These are phyloP conservation scores for Cricetomys ansorgei DNA, from an alignment of 2,113 vertebrate species.

Conservation along the genomic window DNA sequence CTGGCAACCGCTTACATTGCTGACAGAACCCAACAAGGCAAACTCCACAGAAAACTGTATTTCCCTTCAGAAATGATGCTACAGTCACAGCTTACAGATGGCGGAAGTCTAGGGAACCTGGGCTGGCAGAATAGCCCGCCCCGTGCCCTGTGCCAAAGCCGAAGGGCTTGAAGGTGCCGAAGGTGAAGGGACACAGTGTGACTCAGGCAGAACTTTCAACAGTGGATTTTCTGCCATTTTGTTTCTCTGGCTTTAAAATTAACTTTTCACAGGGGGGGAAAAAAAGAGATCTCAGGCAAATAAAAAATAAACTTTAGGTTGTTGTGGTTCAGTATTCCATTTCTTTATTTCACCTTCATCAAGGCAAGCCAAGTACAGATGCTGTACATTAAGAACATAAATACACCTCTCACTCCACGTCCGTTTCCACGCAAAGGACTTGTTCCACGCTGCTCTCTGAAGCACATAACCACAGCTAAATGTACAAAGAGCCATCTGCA, in stretches of 20 bases:
- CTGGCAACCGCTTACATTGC: background rate
- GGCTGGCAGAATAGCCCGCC: background rate
- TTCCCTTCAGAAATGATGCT: background rate
- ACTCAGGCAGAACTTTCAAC: background rate
- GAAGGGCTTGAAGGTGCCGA: background rate
- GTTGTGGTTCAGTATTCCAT: constrained; percentile 59
- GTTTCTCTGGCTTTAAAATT: constrained; percentile 24
- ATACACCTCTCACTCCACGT: background rate
- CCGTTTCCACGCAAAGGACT: constrained; percentile 20
- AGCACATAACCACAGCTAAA: constrained; percentile 83
- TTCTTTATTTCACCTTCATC: constrained; percentile 88
- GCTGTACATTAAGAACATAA: constrained; percentile 87
- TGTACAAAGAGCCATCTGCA: constrained; percentile 98
- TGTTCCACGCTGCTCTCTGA: background rate
- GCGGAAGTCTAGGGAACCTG: background rate
- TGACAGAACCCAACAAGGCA: background rate
- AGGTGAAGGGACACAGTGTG: background rate
- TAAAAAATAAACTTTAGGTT: constrained; percentile 68
- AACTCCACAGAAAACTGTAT: background rate
- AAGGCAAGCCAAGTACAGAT: constrained; percentile 91
- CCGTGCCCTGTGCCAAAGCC: background rate
- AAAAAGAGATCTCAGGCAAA: constrained; percentile 55
- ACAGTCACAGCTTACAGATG: background rate
- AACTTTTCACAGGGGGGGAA: constrained; percentile 78
- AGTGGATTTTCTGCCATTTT: background rate